Conservation (phyloP, 2,113 vertebrate genomes). For the Dasyornis broadbenti region DNA sequence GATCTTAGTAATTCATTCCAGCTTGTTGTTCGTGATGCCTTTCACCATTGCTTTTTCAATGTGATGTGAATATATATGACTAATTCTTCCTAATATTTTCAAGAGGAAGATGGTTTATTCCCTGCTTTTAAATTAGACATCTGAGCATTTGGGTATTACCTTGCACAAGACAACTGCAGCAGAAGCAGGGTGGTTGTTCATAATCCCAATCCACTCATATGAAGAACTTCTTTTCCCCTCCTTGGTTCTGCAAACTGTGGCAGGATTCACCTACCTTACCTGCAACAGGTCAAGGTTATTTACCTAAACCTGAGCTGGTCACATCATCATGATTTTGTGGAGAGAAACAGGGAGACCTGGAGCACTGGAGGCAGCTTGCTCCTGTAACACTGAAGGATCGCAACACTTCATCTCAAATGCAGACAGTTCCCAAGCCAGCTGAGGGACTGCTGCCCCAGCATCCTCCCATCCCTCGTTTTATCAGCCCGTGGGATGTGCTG, state of each 20-base stretch:
- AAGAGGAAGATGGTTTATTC: neutral
- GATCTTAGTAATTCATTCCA: neutral
- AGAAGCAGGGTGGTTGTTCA: neutral
- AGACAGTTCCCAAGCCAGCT: neutral
- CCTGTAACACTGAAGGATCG: neutral
- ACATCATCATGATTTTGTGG: neutral
- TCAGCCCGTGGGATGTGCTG: neutral
- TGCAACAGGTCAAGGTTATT: neutral
- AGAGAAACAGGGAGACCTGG: neutral
- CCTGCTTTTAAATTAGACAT: neutral
- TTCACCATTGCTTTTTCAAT: neutral
- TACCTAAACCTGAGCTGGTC: neutral
- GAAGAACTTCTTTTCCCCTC: neutral
- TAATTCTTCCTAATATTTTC: neutral
- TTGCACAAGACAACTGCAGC: neutral
- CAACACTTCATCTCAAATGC: neutral
- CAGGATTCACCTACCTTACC: neutral
- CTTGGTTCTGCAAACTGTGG: neutral
- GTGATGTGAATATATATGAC: neutral
- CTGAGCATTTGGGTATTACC: neutral
- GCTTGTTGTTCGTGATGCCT: neutral
- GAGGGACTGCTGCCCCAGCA: neutral
- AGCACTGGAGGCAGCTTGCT: neutral
- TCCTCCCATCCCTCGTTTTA: neutral
- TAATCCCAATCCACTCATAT: neutral